Evolutionary conservation across 2,888 invertebrate species (phyloP), one percentile per base, ranked within the genome.

Genomic region (Brenthis daphne): DNA sequence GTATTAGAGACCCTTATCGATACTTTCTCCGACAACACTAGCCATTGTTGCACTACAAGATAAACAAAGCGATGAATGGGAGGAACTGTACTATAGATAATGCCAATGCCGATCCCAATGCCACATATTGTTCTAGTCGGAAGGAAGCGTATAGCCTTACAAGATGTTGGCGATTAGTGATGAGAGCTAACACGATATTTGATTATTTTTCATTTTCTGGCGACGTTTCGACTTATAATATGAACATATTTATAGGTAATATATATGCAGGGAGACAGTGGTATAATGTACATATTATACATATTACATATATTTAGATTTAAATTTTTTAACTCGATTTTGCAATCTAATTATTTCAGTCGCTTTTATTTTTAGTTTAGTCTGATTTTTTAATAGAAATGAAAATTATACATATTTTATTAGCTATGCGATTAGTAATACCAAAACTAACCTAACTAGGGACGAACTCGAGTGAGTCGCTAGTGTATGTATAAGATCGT

Each of bases 91-190:
- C 79, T 85, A 85, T 86, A 89, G 91, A 90, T 86, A 90, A 80
- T 77, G 82, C 88, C 90, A 91, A 91, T 90, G 90, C 89, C 90
- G 89, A 84, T 79, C 80, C 85, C 91, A 91, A 91, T 91, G 91
- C 90, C 91, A 85, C 78, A 85, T 88, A 91, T 91, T 90, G 90
- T 91, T 88, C 79, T 72, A 79, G 81, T 77, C 86, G 88, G 90
- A 90, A 90, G 91, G 90, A 91, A 91, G 86, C 85, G 75, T 80
- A 72, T 86, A 77, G 79, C 76, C 78, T 81, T 77, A 75, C 77
- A 80, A 82, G 81, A 83, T 74, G 80, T 77, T 76, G 79, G 79
- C 79, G 80, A 79, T 72, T 73, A 65, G 13, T 20, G 48, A 48
- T 53, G 51, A 43, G 54, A 43, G 37, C 20, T 54, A 43, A 43